phyloP scores from a whole-genome alignment of 1,140 invertebrate species.

The Orchesella cincta region DNA sequence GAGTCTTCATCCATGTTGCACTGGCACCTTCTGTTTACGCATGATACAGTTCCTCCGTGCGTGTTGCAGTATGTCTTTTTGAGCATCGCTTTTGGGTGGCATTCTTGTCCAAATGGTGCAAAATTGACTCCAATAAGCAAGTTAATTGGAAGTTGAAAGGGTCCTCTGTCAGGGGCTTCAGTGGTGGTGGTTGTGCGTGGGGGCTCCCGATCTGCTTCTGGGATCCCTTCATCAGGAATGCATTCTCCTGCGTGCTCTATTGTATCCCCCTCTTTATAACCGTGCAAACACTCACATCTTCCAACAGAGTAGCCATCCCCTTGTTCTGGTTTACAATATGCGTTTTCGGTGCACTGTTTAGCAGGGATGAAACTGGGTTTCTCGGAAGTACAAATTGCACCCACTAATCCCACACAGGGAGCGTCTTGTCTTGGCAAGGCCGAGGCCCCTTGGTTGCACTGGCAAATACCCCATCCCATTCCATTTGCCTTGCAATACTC shows the following conservation, averaged over 20 bases:
- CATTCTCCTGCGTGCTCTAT: no score
- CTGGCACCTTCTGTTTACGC: neutral
- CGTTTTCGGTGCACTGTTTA: neutral
- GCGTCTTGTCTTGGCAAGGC: neutral
- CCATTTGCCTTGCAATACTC: neutral
- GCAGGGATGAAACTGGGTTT: neutral
- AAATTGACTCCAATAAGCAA: neutral
- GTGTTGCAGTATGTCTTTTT: neutral
- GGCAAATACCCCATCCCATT: no score
- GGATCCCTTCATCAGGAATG: neutral
- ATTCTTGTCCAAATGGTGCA: neutral
- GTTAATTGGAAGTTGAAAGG: neutral
- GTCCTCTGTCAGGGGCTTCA: neutral
- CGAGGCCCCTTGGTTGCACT: neutral
- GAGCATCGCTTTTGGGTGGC: neutral
- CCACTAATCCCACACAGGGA: neutral
- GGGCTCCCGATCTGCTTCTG: neutral
- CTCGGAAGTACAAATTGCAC: neutral
- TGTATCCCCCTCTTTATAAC: neutral
- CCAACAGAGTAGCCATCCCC: neutral
- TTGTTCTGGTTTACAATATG: neutral
- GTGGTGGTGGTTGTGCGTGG: neutral
- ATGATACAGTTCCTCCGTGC: neutral
- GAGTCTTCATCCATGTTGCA: constrained; percentile 2
- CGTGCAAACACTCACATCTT: neutral